Percentiles rank a stretch among this genome's conserved stretches.
phyloP scores from a whole-genome alignment of 2,888 invertebrate species.

The Tromatobia lineatoria region DNA sequence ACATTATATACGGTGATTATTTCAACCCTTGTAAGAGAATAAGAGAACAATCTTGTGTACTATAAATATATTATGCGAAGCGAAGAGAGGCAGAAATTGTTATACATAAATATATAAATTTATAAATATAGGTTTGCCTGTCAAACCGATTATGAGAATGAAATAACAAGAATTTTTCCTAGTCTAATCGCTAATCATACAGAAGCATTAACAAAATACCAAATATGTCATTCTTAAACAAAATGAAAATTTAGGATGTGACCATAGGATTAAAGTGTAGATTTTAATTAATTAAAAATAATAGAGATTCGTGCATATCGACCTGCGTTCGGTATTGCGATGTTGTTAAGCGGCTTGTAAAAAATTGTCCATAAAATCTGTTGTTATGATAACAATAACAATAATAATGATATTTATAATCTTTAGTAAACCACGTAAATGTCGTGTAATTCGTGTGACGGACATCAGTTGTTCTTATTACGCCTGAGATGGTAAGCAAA shows the following conservation, averaged over 20 bases:
- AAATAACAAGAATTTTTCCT: slow-evolving; percentile 59
- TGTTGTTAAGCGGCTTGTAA: slow-evolving; percentile 60
- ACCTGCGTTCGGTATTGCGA: slow-evolving; percentile 30
- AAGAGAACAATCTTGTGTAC: slow-evolving; percentile 49
- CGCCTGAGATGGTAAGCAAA: not conserved
- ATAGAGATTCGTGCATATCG: slow-evolving; percentile 28
- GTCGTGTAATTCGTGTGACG: slow-evolving; percentile 32
- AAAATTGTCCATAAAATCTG: slow-evolving; percentile 67
- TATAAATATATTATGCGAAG: slow-evolving; percentile 49
- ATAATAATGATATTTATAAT: slow-evolving; percentile 22
- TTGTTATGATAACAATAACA: slow-evolving; percentile 51
- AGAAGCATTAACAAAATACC: slow-evolving; percentile 52
- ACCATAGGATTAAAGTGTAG: slow-evolving; percentile 10
- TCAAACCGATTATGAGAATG: slow-evolving; percentile 28
- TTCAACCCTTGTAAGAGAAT: slow-evolving; percentile 29
- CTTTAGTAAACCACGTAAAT: slow-evolving; percentile 1
- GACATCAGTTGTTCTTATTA: not conserved
- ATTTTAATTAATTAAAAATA: slow-evolving; percentile 23
- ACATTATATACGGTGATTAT: slow-evolving; percentile 47
- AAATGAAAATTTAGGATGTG: not conserved
- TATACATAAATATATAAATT: slow-evolving; percentile 47
- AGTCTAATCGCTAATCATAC: slow-evolving; percentile 64
- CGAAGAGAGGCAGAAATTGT: slow-evolving; percentile 45
- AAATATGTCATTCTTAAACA: slow-evolving; percentile 49
- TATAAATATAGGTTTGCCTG: slow-evolving; percentile 27